Percentiles rank a stretch among this genome's conserved stretches.
Conservation (phyloP, 2,888 invertebrate species). For the Pachycephus smyrnensis region DNA sequence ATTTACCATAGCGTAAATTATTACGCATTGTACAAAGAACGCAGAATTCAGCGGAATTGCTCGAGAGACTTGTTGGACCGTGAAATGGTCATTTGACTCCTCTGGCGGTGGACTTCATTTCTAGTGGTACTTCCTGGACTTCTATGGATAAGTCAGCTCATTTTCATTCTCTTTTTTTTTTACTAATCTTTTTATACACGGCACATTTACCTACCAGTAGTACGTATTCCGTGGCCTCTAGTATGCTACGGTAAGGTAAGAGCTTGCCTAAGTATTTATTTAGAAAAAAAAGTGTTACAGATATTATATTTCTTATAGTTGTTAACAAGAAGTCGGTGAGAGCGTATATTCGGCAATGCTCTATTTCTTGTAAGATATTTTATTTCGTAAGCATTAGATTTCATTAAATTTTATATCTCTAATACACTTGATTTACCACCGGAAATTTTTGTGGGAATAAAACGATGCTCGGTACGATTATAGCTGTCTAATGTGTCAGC, state of each 20-base stretch:
- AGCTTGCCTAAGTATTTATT: background rate
- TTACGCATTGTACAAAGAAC: conserved; percentile 5
- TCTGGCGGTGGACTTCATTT: background rate
- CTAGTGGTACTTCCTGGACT: background rate
- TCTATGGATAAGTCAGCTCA: background rate
- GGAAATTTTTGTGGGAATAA: background rate
- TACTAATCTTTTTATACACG: background rate
- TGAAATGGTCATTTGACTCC: conserved; percentile 25
- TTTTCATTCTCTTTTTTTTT: background rate
- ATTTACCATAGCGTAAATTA: conserved; percentile 14
- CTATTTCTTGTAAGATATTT: background rate
- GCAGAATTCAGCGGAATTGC: background rate
- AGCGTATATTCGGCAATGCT: background rate
- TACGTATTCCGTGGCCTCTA: background rate
- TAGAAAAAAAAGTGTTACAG: background rate
- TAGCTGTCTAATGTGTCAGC: background rate
- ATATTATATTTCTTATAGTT: background rate
- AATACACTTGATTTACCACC: background rate
- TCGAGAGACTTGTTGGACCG: conserved; percentile 32
- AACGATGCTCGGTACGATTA: background rate
- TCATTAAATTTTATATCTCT: background rate
- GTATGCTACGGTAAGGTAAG: background rate
- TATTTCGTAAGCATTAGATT: background rate
- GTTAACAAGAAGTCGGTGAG: background rate
- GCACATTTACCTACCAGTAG: background rate